A percentile compares a stretch with the other conserved stretches of the same genome.
Conservation (phyloP, 2,113 vertebrate species). For the Paradoxurus hermaphroditus region DNA sequence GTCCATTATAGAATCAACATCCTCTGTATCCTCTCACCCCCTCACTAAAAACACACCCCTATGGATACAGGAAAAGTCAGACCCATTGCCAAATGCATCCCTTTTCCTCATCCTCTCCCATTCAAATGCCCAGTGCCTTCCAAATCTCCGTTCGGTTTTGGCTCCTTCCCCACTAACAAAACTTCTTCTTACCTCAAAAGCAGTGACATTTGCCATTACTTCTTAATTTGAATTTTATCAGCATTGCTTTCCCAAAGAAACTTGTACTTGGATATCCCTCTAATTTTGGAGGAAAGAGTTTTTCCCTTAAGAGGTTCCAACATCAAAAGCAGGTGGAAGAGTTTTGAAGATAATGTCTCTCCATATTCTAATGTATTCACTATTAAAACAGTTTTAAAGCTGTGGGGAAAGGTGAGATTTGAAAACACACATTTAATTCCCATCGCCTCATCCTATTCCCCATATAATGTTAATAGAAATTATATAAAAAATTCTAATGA, state of each 20-base stretch:
- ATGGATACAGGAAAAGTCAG: neutral
- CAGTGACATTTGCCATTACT: neutral
- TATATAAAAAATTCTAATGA: neutral
- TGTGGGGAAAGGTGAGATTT: neutral
- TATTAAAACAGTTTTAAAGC: neutral
- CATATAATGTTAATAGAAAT: neutral
- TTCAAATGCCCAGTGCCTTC: neutral
- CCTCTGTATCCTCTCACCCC: neutral
- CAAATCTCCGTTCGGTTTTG: neutral
- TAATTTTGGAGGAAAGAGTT: neutral
- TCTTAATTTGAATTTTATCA: neutral
- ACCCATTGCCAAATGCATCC: neutral
- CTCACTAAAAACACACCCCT: neutral
- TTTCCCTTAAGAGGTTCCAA: neutral
- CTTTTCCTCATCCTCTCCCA: no score
- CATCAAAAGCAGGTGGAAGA: neutral
- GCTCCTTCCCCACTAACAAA: neutral
- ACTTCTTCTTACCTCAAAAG: neutral
- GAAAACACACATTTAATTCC: neutral
- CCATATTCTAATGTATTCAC: neutral
- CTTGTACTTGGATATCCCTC: neutral
- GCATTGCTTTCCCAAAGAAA: neutral
- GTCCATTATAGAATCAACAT: neutral
- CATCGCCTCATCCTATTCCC: neutral
- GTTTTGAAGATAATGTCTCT: neutral